These are phyloP conservation scores for zebrafish (Danio rerio) DNA, from an alignment of 2,113 vertebrate species.

Conservation along the genomic window GRCz12tu NC_133180.1:35434001-35434500, in stretches of 20 bases:
- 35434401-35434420: conserved; percentile 14
- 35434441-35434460: conserved; percentile 19
- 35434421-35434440: conserved; percentile 39
- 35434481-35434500: not conserved
- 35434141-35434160: not conserved
- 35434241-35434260: not conserved
- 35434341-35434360: not conserved
- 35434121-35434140: not conserved
- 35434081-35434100: too few species aligned
- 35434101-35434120: too few species aligned
- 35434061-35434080: too few species aligned
- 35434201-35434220: not conserved
- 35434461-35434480: conserved; percentile 31
- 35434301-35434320: not conserved
- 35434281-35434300: not conserved
- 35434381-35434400: not conserved
- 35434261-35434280: not conserved
- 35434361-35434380: conserved; percentile 3
- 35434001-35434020: too few species aligned
- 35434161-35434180: not conserved
- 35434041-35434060: too few species aligned
- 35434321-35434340: not conserved
- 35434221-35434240: not conserved
- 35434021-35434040: too few species aligned
- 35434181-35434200: not conserved